Conservation (phyloP, 1,140 invertebrate genomes). For the Drosophila lacertosa region DNA sequence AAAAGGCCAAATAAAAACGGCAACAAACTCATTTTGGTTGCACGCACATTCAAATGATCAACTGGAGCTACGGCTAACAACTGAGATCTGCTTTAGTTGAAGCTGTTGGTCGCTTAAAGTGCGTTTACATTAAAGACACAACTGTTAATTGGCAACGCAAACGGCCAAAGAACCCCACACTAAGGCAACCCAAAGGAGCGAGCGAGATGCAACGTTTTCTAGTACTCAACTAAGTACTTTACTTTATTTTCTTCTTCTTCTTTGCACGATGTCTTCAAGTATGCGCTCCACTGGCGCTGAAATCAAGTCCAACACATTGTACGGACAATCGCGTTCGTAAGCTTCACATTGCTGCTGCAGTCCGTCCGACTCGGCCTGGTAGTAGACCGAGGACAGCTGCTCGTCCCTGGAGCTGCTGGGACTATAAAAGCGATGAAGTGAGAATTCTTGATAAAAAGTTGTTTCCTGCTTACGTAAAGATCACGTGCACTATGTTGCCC, state of each 20-base stretch:
- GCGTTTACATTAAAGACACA: constrained; percentile 25
- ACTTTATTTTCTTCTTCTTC: constrained; percentile 63
- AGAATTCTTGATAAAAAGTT: neutral
- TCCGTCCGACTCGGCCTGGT: constrained; percentile 85
- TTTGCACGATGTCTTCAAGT: constrained; percentile 40
- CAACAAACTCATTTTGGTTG: constrained; percentile 45
- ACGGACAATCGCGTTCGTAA: constrained; percentile 74
- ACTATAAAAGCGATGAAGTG: constrained; percentile 59
- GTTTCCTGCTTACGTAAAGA: constrained; percentile 56
- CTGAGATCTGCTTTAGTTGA: constrained; percentile 31
- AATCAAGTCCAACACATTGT: constrained; percentile 70
- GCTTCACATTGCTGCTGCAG: constrained; percentile 69
- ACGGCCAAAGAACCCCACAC: constrained; percentile 7
- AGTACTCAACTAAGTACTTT: constrained; percentile 15
- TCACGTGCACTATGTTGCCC: constrained; percentile 71
- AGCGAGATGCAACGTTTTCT: constrained; percentile 2
- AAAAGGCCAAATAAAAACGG: neutral
- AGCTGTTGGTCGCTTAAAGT: constrained; percentile 26
- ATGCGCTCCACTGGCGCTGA: constrained; percentile 65
- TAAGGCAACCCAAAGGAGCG: neutral
- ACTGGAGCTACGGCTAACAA: constrained; percentile 34
- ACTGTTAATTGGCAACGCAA: constrained; percentile 31
- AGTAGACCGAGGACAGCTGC: constrained; percentile 85
- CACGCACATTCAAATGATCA: constrained; percentile 17
- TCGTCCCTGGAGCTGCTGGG: constrained; percentile 86